Conservation (phyloP, 2,797 vertebrate species). For the Acestrorhynchus altus region DNA sequence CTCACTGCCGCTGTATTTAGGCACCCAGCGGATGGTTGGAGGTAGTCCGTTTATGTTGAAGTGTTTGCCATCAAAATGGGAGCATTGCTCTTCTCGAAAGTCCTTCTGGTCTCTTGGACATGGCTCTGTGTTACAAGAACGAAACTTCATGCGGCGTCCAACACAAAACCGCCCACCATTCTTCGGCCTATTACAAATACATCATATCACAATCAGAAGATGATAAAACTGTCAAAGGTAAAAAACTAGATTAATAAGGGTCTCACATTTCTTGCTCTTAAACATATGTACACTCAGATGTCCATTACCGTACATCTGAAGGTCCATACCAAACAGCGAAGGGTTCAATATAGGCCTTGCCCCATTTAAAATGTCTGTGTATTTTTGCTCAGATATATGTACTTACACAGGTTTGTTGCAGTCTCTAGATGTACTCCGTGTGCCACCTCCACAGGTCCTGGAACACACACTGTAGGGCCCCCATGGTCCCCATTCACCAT, state of each 20-base stretch:
- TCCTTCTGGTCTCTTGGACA: constrained; percentile 90
- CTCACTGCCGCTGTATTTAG: constrained; percentile 98
- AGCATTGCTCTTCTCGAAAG: constrained; percentile 94
- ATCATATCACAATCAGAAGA: neutral
- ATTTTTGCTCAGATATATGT: constrained; percentile 32
- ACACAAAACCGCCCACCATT: constrained; percentile 94
- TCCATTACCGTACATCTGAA: neutral
- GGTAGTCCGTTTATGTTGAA: constrained; percentile 96
- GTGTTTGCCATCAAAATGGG: constrained; percentile 93
- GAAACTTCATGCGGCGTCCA: constrained; percentile 97
- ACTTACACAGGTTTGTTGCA: constrained; percentile 95
- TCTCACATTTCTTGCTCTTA: neutral
- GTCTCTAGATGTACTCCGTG: constrained; percentile 87
- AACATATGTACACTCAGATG: neutral
- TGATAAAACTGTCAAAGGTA: neutral
- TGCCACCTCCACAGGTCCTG: constrained; percentile 94
- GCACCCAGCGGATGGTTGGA: constrained; percentile 91
- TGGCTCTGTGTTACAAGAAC: constrained; percentile 93
- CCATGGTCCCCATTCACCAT: constrained; percentile 96
- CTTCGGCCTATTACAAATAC: constrained; percentile 80
- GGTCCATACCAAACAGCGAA: too few relatives aligned
- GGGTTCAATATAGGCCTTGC: too few relatives aligned
- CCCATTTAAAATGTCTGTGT: neutral
- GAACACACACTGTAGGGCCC: constrained; percentile 91
- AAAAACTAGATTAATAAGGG: neutral